Evolutionary conservation across 2,888 invertebrate species (phyloP).

Genomic region (Drosophila cognata): DNA sequence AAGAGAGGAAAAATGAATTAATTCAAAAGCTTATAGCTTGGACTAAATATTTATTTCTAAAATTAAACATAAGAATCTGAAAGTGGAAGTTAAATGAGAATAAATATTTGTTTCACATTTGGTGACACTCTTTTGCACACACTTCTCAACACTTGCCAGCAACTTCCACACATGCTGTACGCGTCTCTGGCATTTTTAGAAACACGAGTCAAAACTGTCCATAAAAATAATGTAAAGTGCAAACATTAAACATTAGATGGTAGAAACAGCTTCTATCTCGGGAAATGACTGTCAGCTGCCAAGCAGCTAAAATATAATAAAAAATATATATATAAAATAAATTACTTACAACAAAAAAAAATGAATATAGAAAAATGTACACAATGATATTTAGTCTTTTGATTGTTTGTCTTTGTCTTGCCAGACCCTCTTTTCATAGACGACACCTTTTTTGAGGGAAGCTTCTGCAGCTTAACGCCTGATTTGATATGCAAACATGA

Average conservation of each 20-base stretch:
- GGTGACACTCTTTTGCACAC: neutral
- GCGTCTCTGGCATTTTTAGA: neutral
- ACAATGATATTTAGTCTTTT: neutral
- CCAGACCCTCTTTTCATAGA: neutral
- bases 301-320: conserved; percentile 8
- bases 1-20: neutral
- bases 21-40: neutral
- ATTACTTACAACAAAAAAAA: neutral
- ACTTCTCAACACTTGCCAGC: neutral
- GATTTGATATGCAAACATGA: conserved; percentile 77
- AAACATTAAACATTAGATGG: neutral
- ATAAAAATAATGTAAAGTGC: neutral
- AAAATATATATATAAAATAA: neutral
- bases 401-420: conserved; percentile 7
- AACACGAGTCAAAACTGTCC: neutral
- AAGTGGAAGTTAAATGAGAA: neutral
- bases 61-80: neutral
- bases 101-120: neutral
- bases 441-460: conserved; percentile 27
- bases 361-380: neutral
- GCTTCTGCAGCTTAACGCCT: conserved; percentile 74
- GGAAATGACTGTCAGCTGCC: conserved; percentile 3
- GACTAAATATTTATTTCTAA: neutral
- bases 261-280: neutral
- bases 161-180: neutral